A percentile compares a stretch with the other conserved stretches of the same genome.
Evolutionary conservation across 23 tunicate species (phyloP).

Genomic region (Oikopleura vanhoeffeni): DNA sequence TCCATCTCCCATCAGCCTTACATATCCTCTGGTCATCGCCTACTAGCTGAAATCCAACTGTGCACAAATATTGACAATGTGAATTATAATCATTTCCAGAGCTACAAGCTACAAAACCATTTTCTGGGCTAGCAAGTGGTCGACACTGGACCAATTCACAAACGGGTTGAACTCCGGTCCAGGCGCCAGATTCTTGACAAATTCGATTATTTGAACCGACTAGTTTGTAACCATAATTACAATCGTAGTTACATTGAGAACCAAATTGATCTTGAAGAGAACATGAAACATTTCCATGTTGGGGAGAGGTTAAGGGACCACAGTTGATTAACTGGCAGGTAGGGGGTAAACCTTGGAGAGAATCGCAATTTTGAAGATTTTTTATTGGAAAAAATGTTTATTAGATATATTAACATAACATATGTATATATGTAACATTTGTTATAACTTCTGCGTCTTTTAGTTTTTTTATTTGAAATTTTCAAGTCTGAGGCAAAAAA

Average conservation of each 20-base stretch:
- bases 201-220: slow-evolving; percentile 36
- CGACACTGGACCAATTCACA: slow-evolving; percentile 18
- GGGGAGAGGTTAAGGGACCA: slow-evolving; percentile 26
- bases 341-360: neutral
- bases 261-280: slow-evolving; percentile 24
- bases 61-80: neutral
- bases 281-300: slow-evolving; percentile 38
- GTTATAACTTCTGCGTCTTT: too few species aligned
- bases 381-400: too few species aligned
- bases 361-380: too few species aligned
- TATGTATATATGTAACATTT: too few species aligned
- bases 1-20: slow-evolving; percentile 37
- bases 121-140: slow-evolving; percentile 15
- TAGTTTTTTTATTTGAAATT: too few species aligned
- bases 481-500: too few species aligned
- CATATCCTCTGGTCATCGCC: slow-evolving; percentile 39
- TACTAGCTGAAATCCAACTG: slow-evolving; percentile 28
- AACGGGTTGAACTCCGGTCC: slow-evolving; percentile 27
- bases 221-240: slow-evolving; percentile 47
- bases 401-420: too few species aligned
- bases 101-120: slow-evolving; percentile 15
- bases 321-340: slow-evolving; percentile 30
- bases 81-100: neutral
- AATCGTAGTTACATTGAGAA: slow-evolving; percentile 35
- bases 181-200: slow-evolving; percentile 49